Evolutionary conservation across 92 coral and sea anemone genomes (phyloP).

Genomic region (Epizoanthus fatuus): DNA sequence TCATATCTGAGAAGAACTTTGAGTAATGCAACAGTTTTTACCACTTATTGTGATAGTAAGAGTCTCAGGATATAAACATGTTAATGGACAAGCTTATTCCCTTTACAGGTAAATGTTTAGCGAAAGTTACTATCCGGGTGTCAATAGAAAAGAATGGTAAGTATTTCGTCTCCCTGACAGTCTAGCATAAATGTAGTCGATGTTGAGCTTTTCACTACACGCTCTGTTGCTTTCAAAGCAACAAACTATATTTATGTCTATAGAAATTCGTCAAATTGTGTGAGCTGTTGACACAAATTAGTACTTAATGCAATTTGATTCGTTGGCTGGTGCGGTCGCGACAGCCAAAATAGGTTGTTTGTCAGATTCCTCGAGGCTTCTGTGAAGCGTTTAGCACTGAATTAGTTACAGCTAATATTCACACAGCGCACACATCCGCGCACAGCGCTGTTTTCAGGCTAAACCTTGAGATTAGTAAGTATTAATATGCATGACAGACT

Average conservation of each 20-base stretch:
- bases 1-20: too few species aligned
- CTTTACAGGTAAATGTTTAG: constrained; percentile 1
- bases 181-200: too few species aligned
- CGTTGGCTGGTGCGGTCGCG: not conserved
- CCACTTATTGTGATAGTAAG: too few species aligned
- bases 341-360: not conserved
- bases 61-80: not conserved
- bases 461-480: constrained; percentile 13
- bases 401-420: not conserved
- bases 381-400: not conserved
- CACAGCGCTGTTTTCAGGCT: constrained; percentile 10
- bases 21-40: too few species aligned
- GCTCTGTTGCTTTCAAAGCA: not conserved
- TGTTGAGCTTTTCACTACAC: not conserved
- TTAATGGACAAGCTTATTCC: constrained; percentile 1
- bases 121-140: not conserved
- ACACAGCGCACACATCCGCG: not conserved
- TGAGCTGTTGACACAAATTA: constrained; percentile 18
- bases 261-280: constrained; percentile 11
- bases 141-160: not conserved
- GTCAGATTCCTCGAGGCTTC: not conserved
- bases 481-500: constrained; percentile 34
- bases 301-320: constrained; percentile 28
- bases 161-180: too few species aligned
- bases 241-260: not conserved